phyloP scores from a whole-genome alignment of 1,140 invertebrate species.

The Cyrtorhinus lividipennis region DNA sequence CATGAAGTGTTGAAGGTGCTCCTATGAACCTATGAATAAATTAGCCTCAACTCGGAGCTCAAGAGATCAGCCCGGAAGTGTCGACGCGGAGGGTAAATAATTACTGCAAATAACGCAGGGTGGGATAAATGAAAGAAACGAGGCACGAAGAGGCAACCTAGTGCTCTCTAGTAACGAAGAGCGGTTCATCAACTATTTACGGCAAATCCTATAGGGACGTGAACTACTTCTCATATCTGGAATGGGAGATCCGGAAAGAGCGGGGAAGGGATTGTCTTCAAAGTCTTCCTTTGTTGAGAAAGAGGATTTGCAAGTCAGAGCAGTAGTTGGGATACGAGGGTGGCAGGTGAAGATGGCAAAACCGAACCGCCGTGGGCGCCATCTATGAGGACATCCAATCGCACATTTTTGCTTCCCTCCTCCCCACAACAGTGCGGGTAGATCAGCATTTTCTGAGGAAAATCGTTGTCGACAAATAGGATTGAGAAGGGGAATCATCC shows the following conservation, averaged over 20 bases:
- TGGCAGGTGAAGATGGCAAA: not conserved
- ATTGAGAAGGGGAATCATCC: not conserved
- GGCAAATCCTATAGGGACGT: not conserved
- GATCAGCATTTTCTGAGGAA: not conserved
- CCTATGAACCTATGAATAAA: not conserved
- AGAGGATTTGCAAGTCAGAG: not conserved
- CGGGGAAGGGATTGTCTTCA: not conserved
- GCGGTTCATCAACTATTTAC: not conserved
- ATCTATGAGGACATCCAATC: not conserved
- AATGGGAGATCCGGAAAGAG: not conserved
- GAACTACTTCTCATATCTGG: not conserved
- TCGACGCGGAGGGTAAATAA: not conserved
- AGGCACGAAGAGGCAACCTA: not conserved
- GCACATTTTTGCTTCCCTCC: not conserved
- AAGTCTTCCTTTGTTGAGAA: not conserved
- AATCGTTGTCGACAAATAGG: not conserved
- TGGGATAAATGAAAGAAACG: not conserved
- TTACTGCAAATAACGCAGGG: not conserved
- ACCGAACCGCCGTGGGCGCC: too few relatives aligned
- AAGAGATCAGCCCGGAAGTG: not conserved
- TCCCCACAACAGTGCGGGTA: not conserved
- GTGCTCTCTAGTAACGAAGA: not conserved
- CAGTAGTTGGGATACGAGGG: not conserved
- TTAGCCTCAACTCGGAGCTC: not conserved
- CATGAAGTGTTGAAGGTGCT: not conserved